phyloP scores from a whole-genome alignment of 1,140 invertebrate species.

The Nephila pilipes region DNA sequence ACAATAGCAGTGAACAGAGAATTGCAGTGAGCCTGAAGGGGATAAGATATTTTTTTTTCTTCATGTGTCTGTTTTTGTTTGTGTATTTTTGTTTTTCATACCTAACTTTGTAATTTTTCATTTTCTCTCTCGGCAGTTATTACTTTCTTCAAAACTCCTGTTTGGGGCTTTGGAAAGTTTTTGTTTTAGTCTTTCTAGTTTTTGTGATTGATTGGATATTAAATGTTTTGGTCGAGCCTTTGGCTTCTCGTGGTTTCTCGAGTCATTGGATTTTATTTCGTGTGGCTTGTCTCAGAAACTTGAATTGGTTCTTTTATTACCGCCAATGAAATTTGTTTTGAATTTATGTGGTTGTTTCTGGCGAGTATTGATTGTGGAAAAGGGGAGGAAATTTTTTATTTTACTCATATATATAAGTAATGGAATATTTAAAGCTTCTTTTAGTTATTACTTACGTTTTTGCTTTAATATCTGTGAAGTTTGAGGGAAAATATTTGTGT shows the following conservation, averaged over 20 bases:
- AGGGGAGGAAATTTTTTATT: no score
- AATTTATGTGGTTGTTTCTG: no score
- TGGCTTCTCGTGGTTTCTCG: not conserved
- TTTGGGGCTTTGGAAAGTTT: not conserved
- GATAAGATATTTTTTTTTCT: not conserved
- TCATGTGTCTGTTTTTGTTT: not conserved
- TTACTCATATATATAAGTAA: no score
- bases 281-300: not conserved
- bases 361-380: no score
- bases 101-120: constrained; percentile 26
- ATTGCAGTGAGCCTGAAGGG: not conserved
- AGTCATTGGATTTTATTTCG: not conserved
- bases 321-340: no score
- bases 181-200: not conserved
- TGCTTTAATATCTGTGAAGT: no score
- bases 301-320: not conserved
- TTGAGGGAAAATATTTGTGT: no score
- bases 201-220: constrained; percentile 6
- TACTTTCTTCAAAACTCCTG: not conserved
- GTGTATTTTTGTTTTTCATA: not conserved
- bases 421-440: no score
- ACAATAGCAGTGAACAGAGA: not conserved
- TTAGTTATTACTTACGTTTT: no score
- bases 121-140: not conserved
- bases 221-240: not conserved